Conservation (phyloP, 1,140 invertebrate species). For the Hestina assimilis region DNA sequence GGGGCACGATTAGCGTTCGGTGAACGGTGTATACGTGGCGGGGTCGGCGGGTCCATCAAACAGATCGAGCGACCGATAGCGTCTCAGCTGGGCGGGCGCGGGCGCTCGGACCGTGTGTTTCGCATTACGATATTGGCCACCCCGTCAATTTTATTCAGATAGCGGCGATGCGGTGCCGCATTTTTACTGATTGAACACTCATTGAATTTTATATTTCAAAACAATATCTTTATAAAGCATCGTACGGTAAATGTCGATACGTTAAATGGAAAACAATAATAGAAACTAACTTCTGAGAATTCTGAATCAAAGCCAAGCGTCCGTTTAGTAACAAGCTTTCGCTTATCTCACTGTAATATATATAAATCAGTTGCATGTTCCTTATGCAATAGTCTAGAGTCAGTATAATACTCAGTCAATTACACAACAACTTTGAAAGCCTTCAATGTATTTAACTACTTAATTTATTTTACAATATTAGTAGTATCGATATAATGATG, state of each 20-base stretch:
- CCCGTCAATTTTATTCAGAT: slow-evolving; percentile 58
- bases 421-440: too few relatives aligned
- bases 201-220: slow-evolving; percentile 16
- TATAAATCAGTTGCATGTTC: too few relatives aligned
- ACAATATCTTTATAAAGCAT: background rate
- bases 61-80: slow-evolving; percentile 65
- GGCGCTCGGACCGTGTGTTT: slow-evolving; percentile 39
- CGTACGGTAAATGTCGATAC: background rate
- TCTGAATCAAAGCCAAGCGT: too few relatives aligned
- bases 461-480: too few relatives aligned
- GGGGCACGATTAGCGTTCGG: slow-evolving; percentile 49
- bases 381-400: too few relatives aligned
- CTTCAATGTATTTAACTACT: too few relatives aligned
- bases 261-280: background rate
- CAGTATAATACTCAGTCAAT: too few relatives aligned
- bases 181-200: slow-evolving; percentile 47
- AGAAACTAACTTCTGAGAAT: background rate
- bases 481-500: too few relatives aligned
- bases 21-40: slow-evolving; percentile 28
- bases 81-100: slow-evolving; percentile 48
- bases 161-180: slow-evolving; percentile 36
- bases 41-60: slow-evolving; percentile 63
- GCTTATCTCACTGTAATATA: too few relatives aligned
- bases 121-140: slow-evolving; percentile 71
- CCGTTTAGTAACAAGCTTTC: too few relatives aligned